A percentile compares a stretch with the other conserved stretches of the same genome.
phyloP scores from a whole-genome alignment of 64 coral and sea anemone species.

The Stylophora pistillata region DNA sequence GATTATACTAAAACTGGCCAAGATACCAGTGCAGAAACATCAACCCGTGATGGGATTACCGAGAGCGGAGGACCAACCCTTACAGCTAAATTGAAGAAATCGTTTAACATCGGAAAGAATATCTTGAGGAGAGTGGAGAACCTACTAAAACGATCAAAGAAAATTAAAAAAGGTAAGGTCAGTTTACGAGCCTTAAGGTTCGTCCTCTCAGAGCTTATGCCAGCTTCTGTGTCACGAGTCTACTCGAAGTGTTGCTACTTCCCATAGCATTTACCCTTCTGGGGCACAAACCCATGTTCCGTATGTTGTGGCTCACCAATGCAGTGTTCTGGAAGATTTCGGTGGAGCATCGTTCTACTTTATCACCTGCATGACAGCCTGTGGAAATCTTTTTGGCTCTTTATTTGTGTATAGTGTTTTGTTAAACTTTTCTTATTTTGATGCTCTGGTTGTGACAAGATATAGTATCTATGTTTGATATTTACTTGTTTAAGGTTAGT shows the following conservation, averaged over 20 bases:
- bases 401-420: too few relatives aligned
- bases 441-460: not conserved
- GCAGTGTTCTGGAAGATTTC: too few relatives aligned
- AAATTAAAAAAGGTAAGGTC: not conserved
- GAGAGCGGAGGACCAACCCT: not conserved
- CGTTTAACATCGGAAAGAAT: not conserved
- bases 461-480: not conserved
- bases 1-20: not conserved
- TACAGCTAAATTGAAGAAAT: not conserved
- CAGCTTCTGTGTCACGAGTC: not conserved
- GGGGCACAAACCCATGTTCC: too few relatives aligned
- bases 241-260: too few relatives aligned
- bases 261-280: too few relatives aligned
- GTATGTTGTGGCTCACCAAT: too few relatives aligned
- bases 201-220: not conserved
- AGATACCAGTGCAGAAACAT: not conserved
- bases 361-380: too few relatives aligned
- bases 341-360: too few relatives aligned
- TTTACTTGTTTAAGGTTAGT: not conserved
- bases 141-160: not conserved
- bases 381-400: too few relatives aligned
- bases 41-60: not conserved
- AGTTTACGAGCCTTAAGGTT: not conserved
- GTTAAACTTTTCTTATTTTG: too few relatives aligned
- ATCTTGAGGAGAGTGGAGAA: not conserved